Evolutionary conservation across 2,113 vertebrate species (phyloP), one percentile per base, ranked within the genome.

Genomic region (Phyllostomus hastatus): DNA sequence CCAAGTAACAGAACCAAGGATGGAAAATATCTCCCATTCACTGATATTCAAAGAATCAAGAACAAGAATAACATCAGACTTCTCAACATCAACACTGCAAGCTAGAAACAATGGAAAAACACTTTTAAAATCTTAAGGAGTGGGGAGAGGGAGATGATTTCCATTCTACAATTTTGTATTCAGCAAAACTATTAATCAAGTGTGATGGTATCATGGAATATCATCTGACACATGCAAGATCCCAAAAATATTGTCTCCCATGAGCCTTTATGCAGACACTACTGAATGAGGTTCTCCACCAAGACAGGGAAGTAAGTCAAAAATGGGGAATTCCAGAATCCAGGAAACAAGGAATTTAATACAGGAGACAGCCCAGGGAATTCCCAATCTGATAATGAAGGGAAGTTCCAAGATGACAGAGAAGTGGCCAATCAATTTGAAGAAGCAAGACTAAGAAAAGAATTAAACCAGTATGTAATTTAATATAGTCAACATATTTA

Each of bases 401-500:
- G 24, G 46, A 91, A 92, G 64, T 20, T 50, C n/a, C 19, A 20
- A 83, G 28, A 10, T 50, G 61, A 90, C 14, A 57, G 57, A 7
- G n/a, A 16, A 93, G 10, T 79, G 54, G 33, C 31, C 73, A 90
- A 15, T 4, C 31, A 83, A 54, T 14, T 72, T 38, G 43, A 54
- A 88, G 50, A 52, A 91, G n/a, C 24, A 84, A 46, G 19, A 66
- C 72, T 52, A 79, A 91, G 70, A 84, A 82, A 78, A 93, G 69
- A 91, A 90, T 86, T 82, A 91, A 87, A 70, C 17, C 69, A 84
- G 66, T 61, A 86, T 15, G 66, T 87, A 87, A 90, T 96, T 87
- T 82, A 76, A 83, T 84, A 46, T n/a, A 67, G 69, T 78, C 75
- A 95, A 80, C 50, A 96, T 89, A 94, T 73, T 94, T 83, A 76